These are phyloP conservation scores for Nyctibius grandis DNA, from an alignment of 2,797 vertebrate species.

Conservation along the genomic window DNA sequence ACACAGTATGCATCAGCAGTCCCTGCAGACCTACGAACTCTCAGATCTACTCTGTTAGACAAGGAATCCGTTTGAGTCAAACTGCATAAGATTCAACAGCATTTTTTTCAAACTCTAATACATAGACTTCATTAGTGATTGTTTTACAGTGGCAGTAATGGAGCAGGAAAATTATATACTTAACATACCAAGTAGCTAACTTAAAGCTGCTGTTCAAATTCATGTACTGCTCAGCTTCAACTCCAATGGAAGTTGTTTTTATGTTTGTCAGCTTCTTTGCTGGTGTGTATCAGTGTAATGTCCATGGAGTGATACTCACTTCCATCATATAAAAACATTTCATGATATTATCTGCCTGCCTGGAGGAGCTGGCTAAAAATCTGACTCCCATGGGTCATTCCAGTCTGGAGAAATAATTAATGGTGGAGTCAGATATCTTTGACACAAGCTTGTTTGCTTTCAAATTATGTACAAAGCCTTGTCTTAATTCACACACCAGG, in stretches of 20 bases:
- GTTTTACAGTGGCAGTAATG: background rate
- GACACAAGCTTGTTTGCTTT: conserved; percentile 26
- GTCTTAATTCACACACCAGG: background rate
- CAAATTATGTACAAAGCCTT: background rate
- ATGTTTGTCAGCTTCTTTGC: background rate
- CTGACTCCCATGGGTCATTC: background rate
- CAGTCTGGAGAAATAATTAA: conserved; percentile 10
- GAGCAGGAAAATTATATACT: background rate
- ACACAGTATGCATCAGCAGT: background rate
- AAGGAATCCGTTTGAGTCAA: background rate
- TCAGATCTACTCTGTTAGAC: background rate
- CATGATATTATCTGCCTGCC: background rate
- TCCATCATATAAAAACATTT: background rate
- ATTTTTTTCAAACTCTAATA: background rate
- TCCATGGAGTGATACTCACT: background rate
- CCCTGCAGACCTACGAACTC: background rate
- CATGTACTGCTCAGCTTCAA: background rate
- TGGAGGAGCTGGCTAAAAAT: background rate
- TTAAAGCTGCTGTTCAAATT: conserved; percentile 11
- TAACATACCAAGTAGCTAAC: background rate
- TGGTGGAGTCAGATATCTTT: background rate
- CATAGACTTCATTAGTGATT: background rate
- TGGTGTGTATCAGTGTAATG: background rate
- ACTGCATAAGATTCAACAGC: background rate
- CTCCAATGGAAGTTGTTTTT: background rate